Evolutionary conservation across 2,888 invertebrate genomes (phyloP).

Genomic region (Drosophila percnosoma): DNA sequence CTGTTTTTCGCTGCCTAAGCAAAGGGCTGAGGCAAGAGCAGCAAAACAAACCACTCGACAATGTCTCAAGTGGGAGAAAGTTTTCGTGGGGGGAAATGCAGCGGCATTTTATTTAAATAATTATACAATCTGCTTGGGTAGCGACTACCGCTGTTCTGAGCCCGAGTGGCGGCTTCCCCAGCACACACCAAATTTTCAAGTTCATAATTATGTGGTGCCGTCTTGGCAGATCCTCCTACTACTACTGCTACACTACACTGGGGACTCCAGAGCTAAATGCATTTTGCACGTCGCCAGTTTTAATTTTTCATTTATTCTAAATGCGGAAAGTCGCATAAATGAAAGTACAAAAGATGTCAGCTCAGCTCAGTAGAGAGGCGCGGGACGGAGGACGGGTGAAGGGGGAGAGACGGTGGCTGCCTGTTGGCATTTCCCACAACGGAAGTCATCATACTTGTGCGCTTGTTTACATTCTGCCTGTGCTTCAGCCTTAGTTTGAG

Average conservation of each 20-base stretch:
- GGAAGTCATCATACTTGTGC: slow-evolving; percentile 73
- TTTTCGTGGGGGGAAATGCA: slow-evolving; percentile 43
- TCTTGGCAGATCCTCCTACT: slow-evolving; percentile 11
- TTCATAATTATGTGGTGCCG: slow-evolving; percentile 76
- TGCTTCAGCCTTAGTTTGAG: slow-evolving; percentile 38
- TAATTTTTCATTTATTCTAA: slow-evolving; percentile 73
- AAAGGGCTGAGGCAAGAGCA: slow-evolving; percentile 4
- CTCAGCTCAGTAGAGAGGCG: slow-evolving; percentile 13
- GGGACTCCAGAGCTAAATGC: slow-evolving; percentile 43
- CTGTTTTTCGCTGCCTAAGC: slow-evolving; percentile 8
- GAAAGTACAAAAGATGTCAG: slow-evolving; percentile 59
- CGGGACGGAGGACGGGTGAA: neutral
- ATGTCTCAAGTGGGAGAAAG: slow-evolving; percentile 74
- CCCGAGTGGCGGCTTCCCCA: slow-evolving; percentile 35
- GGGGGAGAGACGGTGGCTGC: slow-evolving; percentile 14
- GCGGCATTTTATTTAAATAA: slow-evolving; percentile 68
- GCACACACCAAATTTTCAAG: slow-evolving; percentile 67
- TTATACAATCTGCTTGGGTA: slow-evolving; percentile 64
- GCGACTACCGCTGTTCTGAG: slow-evolving; percentile 33
- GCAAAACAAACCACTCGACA: slow-evolving; percentile 58
- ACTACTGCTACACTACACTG: neutral
- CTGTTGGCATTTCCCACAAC: slow-evolving; percentile 76
- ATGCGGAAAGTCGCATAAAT: slow-evolving; percentile 55
- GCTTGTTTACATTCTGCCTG: slow-evolving; percentile 72
- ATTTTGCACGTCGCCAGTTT: slow-evolving; percentile 51